A percentile compares a stretch with the other conserved stretches of the same genome.
These are phyloP conservation scores for Caenorhabditis auriculariae DNA, from an alignment of 2,888 invertebrate genomes.

Conservation along the genomic window DNA sequence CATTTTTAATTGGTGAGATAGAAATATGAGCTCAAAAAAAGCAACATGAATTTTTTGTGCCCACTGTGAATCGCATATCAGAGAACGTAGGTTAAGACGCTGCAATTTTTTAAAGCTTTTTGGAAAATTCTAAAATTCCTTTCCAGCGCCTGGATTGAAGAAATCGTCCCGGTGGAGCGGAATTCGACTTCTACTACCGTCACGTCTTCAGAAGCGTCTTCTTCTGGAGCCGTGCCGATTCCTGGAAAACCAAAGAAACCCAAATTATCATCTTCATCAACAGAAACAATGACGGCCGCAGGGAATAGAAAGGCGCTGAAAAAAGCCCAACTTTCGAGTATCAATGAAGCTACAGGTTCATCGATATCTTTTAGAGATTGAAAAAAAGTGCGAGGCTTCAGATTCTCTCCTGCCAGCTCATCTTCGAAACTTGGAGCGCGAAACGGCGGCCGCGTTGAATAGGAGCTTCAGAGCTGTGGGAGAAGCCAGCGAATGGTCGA, in stretches of 20 bases:
- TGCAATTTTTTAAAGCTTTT: too few relatives aligned
- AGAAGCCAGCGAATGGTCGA: constrained; percentile 38
- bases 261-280: too few relatives aligned
- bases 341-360: background rate
- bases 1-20: too few relatives aligned
- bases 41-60: too few relatives aligned
- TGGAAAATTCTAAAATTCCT: background rate
- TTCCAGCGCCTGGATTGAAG: constrained; percentile 29
- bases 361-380: background rate
- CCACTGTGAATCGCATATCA: too few relatives aligned
- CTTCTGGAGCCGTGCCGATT: constrained; percentile 19
- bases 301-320: background rate
- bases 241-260: too few relatives aligned
- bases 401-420: constrained; percentile 37
- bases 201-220: constrained; percentile 2
- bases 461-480: constrained; percentile 1
- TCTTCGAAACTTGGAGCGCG: constrained; percentile 18
- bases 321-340: background rate
- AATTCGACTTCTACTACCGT: constrained; percentile 5
- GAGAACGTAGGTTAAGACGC: too few relatives aligned
- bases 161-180: background rate
- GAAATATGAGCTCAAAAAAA: too few relatives aligned
- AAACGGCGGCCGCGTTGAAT: background rate
- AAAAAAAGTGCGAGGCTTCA: background rate
- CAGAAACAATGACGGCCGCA: too few relatives aligned